Evolutionary conservation across 2,113 vertebrate genomes (phyloP), one percentile per base, ranked within the genome.

Genomic region (Lynx canadensis): DNA sequence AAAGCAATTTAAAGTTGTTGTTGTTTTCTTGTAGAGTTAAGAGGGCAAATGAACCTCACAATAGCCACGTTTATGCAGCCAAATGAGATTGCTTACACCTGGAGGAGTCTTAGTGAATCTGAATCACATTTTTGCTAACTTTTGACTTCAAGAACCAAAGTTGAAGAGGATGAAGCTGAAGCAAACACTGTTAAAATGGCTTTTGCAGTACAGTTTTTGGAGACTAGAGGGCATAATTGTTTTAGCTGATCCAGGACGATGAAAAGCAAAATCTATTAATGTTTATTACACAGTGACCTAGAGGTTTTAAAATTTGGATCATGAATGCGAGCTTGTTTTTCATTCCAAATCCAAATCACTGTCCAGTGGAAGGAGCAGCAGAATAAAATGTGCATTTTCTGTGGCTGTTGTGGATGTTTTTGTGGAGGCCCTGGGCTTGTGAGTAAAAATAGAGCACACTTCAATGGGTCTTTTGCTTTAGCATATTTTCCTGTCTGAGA

Each of bases 181-280:
- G 52, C 27, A 50, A 90, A 89, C 14, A 36, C 38, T 96, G 33
- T 80, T 63, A 38, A n/a, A 45, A 93, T 92, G 27, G 80, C 48
- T 48, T 96, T 86, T 78, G 82, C 90, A 97, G 71, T 98, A 96
- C 85, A 71, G 66, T 38, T 41, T 97, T 92, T 89, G 66, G 38
- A 95, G 94, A 95, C 97, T 96, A 98, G 98, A 97, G 94, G 97
- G 92, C 97, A 84, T 73, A 97, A 85, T 29, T 96, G 88, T 93
- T 97, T 94, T 92, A 97, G 83, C 92, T 68, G 80, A 98, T 97
- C 71, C 91, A 85, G 96, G 94, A 71, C 7, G 1, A 11, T 23
- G 88, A 92, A 90, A 92, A 92, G 31, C 18, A 66, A 84, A 98
- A 97, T 16, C 1, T 36, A 63, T 55, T 80, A 7, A 87, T 85